Base-by-base conservation (phyloP, 2,797 vertebrate genomes). In the Tokudaia muenninki region DNA sequence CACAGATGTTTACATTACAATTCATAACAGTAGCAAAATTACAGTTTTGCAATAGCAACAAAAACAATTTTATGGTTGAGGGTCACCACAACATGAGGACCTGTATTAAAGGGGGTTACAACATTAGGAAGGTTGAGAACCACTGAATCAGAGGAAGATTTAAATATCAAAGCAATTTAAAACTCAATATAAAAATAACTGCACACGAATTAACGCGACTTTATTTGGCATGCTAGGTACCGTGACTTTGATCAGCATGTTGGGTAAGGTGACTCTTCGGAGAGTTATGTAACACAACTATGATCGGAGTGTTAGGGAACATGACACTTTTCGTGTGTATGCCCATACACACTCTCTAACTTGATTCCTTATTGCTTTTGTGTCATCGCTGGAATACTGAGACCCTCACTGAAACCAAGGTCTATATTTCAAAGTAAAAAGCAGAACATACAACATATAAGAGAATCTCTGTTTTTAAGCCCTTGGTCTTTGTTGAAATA, bases 121-220 rank as follows among this genome's bases (percentile, higher is more conserved):
- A 16, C 14, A 44, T 12, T 63, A 44, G 24, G 81, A 29, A 61
- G 81, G 13, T 44, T 63, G 37, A 63, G 81, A 63, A 83, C 37
- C 37, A 44, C 26, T 83, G 24, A 44, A 44, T 41, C 11, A 63
- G 37, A 44, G 24, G 91, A 97, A 96, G 94, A 97, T 97, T 97
- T 98, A 98, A 98, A 97, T 96, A 96, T 17, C 13, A 96, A 94
- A 96, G 17, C 81, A 91, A 95, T 97, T 91, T 97, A 92, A 98
- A 98, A 96, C 67, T 92, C 41, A 93, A 78, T 96, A 59, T 82
- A 83, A 84, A 0, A 12, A 59, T 22, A 6, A 59, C 59, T 59
- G 59, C 2, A 1, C 19, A 59, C 59, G 8, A 59, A 6, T 59
- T 59, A 24, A 59, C 7, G 21, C 22, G 6, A 59, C 21, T 59